Evolutionary conservation across 1,140 invertebrate genomes (phyloP).

Genomic region (Drosophila equinoxialis): DNA sequence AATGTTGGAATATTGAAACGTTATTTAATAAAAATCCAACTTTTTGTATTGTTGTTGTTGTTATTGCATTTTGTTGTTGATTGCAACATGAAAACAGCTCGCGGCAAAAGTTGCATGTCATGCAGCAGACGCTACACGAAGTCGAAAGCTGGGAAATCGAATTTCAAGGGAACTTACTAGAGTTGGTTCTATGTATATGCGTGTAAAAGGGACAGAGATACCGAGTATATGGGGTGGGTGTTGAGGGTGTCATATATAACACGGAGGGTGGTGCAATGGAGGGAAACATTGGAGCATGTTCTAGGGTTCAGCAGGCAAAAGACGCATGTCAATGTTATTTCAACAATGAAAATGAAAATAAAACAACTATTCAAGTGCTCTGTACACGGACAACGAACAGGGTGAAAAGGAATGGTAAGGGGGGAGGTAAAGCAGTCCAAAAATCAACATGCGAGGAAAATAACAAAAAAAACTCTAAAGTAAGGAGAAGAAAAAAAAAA

Average conservation of each 20-base stretch:
- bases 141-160: conserved; percentile 71
- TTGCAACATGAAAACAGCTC: conserved; percentile 64
- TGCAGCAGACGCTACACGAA: conserved; percentile 71
- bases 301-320: conserved; percentile 57
- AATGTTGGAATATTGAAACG: conserved; percentile 79
- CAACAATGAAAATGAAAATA: conserved; percentile 69
- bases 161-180: conserved; percentile 49
- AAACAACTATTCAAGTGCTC: conserved; percentile 35
- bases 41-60: conserved; percentile 27
- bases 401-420: background rate
- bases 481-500: conserved; percentile 22
- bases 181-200: background rate
- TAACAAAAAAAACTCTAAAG: conserved; percentile 15
- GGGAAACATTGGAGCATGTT: background rate
- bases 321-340: conserved; percentile 80
- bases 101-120: conserved; percentile 74
- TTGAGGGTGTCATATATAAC: background rate
- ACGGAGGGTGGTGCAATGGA: background rate
- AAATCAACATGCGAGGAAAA: conserved; percentile 74
- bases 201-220: conserved; percentile 9
- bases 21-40: conserved; percentile 68
- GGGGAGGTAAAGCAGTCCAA: conserved; percentile 64
- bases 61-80: conserved; percentile 50
- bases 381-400: background rate
- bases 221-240: background rate